Conservation (phyloP, 2,888 invertebrate species). For the Parasteatoda lunata region DNA sequence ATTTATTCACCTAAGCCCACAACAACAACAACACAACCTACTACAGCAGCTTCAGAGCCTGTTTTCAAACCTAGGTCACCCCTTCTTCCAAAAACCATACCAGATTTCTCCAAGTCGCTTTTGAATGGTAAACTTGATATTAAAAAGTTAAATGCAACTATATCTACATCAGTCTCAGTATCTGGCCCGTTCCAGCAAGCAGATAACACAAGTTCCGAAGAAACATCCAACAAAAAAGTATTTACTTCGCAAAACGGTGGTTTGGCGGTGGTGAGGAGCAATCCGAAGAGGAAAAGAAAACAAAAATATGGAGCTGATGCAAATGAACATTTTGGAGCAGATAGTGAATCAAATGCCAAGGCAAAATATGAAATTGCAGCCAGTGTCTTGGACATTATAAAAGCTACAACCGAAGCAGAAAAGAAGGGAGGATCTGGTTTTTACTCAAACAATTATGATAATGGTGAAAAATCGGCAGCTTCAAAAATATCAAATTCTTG, state of each 20-base stretch:
- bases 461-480: constrained; percentile 11
- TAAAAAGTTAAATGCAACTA: constrained; percentile 59
- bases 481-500: neutral
- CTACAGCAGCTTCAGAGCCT: constrained; percentile 17
- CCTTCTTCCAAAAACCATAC: constrained; percentile 36
- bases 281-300: constrained; percentile 45
- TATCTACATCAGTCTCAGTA: constrained; percentile 57
- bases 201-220: constrained; percentile 20
- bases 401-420: constrained; percentile 60
- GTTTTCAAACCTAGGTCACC: constrained; percentile 42
- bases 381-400: constrained; percentile 61
- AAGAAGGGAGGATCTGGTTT: constrained; percentile 25
- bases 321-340: constrained; percentile 3
- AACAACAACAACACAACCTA: constrained; percentile 19
- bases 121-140: constrained; percentile 57
- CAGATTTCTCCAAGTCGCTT: constrained; percentile 43
- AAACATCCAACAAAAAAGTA: constrained; percentile 34
- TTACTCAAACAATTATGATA: constrained; percentile 26
- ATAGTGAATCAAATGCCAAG: constrained; percentile 33
- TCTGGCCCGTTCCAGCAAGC: constrained; percentile 28
- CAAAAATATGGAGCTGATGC: constrained; percentile 16
- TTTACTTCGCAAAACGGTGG: constrained; percentile 62
- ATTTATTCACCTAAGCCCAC: constrained; percentile 4
- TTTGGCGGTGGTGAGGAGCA: constrained; percentile 45
- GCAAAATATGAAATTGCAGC: constrained; percentile 59